Evolutionary conservation across 2,888 invertebrate species (phyloP), one percentile per base, ranked within the genome.

Genomic region (Netelia inedita): DNA sequence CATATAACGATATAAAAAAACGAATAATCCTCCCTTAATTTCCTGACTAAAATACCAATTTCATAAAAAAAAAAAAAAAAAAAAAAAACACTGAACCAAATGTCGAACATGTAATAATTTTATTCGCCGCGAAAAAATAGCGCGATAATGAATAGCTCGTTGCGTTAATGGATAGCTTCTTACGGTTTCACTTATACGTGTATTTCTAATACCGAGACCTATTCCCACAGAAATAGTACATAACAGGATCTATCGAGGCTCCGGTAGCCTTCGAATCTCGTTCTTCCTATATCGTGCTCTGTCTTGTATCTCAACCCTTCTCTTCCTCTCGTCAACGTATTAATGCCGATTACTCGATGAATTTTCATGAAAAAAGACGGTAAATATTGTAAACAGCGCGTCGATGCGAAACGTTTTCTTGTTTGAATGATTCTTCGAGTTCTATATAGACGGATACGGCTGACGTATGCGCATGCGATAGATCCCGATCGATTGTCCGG

Each of bases 331-430:
- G 61, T 50, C 69, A 41, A 46, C 76, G 46, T 61, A 50, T 50
- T 69, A 69, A 69, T 69, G 28, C 28, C 59, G 57, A 76, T 71
- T 35, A 71, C 61, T 69, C 50, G 78, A 69, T 78, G 78, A 78
- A 78, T 78, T 78, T 78, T 78, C 50, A 69, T 78, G 69, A 78
- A 78, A 78, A 61, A 78, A 57, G 35, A 72, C 69, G 61, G 53
- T 79, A 74, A 79, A 61, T 65, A 76, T 66, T 79, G 87, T 87
- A 87, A 89, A 89, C 86, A 85, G 85, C 53, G 43, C 28, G 41
- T 59, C 59, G 78, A 46, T 28, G 28, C 69, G 72, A 78, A 28
- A 74, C 21, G 63, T 21, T 53, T 9, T 63, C 63, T 28, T 28
- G 28, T 74, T 74, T 63, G 14, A 74, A 74, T 63, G 35, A 63